phyloP scores from a whole-genome alignment of 2,797 vertebrate species.

The Synaphobranchus kaupii region DNA sequence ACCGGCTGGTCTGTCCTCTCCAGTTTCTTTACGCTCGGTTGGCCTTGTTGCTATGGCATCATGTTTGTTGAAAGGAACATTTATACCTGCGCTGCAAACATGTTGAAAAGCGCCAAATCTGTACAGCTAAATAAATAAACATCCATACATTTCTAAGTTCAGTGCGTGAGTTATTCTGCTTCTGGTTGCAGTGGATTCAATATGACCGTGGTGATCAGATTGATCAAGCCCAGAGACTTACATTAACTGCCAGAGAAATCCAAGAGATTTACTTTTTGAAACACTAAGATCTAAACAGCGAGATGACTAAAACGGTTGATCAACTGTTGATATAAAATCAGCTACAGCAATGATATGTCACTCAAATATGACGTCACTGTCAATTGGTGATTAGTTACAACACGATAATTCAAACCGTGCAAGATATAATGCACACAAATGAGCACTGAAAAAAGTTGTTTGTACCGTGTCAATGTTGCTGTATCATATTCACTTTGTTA shows the following conservation, averaged over 20 bases:
- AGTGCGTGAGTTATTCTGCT: neutral
- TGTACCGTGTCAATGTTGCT: neutral
- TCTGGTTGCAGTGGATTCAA: too few relatives aligned
- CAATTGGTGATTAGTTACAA: neutral
- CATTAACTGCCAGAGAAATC: neutral
- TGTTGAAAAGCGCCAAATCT: neutral
- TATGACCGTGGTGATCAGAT: neutral
- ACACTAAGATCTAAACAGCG: neutral
- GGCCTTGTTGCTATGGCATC: neutral
- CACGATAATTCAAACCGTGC: neutral
- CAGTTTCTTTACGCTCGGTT: neutral
- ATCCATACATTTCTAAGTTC: neutral
- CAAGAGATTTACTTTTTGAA: neutral
- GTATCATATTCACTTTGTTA: neutral
- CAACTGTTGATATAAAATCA: neutral
- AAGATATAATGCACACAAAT: neutral
- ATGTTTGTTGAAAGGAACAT: neutral
- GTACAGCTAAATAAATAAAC: slow-evolving; percentile 1
- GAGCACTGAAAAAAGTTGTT: neutral
- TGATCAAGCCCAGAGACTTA: neutral
- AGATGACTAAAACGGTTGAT: neutral
- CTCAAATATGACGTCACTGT: neutral
- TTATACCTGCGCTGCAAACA: neutral
- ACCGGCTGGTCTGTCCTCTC: neutral
- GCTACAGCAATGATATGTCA: neutral